phyloP scores from a whole-genome alignment of 2,888 invertebrate genomes.

The Agrypnus murinus region DNA sequence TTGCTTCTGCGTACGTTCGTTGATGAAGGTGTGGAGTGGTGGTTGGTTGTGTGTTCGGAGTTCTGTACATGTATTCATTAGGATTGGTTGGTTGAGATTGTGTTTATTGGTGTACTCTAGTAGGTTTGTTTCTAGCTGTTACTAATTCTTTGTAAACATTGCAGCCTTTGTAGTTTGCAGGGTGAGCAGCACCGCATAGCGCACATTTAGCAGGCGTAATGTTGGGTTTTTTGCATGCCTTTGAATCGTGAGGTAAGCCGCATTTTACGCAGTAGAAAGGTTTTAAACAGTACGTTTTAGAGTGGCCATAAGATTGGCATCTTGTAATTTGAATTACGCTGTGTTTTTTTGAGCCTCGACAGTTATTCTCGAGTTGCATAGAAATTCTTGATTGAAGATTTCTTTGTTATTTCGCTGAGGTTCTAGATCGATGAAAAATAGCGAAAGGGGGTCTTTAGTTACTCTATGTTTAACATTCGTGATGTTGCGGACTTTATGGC shows the following conservation, averaged over 20 bases:
- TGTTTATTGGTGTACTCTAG: background rate
- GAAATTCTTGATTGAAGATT: too few species aligned
- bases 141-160: background rate
- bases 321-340: too few species aligned
- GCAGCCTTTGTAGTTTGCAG: slow-evolving; percentile 13
- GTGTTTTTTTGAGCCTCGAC: too few species aligned
- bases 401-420: slow-evolving; percentile 32
- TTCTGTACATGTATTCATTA: slow-evolving; percentile 1
- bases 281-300: slow-evolving; percentile 1
- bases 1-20: background rate
- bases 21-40: background rate
- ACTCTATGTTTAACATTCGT: slow-evolving; percentile 31
- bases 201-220: slow-evolving; percentile 6
- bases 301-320: slow-evolving; percentile 11
- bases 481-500: slow-evolving; percentile 47
- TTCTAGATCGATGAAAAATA: slow-evolving; percentile 35
- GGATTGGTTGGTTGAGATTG: background rate
- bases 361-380: too few species aligned
- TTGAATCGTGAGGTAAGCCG: background rate
- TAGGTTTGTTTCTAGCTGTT: background rate
- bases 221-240: background rate
- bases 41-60: too few species aligned
- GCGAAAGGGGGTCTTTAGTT: slow-evolving; percentile 13
- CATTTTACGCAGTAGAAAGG: slow-evolving; percentile 15
- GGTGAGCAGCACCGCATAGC: background rate